These are phyloP conservation scores for Sander lucioperca DNA, from an alignment of 2,113 vertebrate genomes.

Conservation along the genomic window DNA sequence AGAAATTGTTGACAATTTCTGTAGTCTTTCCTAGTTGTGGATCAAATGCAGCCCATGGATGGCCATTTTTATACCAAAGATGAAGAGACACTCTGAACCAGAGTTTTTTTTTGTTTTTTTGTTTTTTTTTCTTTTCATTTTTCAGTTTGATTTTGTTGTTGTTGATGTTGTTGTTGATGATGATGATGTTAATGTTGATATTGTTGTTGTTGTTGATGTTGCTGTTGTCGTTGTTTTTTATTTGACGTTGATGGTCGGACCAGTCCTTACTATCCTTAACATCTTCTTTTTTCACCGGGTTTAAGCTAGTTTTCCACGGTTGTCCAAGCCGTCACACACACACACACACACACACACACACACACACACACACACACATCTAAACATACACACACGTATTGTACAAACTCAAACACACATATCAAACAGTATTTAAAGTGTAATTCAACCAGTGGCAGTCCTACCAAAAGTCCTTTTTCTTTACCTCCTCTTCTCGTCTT, in stretches of 20 bases:
- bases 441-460: conserved; percentile 48
- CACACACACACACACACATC: conserved; percentile 4
- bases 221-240: conserved; percentile 83
- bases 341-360: not conserved
- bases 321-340: conserved; percentile 67
- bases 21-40: conserved; percentile 99
- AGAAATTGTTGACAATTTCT: conserved; percentile 99
- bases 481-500: conserved; percentile 32
- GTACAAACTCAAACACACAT: conserved; percentile 32
- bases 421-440: conserved; percentile 69
- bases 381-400: conserved; percentile 14
- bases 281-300: conserved; percentile 53
- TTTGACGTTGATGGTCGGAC: conserved; percentile 95
- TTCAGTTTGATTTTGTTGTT: conserved; percentile 77
- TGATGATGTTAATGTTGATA: conserved; percentile 90
- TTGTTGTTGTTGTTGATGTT: conserved; percentile 82
- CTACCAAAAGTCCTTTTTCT: conserved; percentile 31
- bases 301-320: conserved; percentile 90
- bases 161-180: conserved; percentile 78
- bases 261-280: conserved; percentile 88
- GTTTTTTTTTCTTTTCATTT: conserved; percentile 61
- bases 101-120: conserved; percentile 72
- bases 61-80: conserved; percentile 99
- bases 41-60: conserved; percentile 98
- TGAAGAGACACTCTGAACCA: conserved; percentile 92